Evolutionary conservation across 1,140 invertebrate genomes (phyloP), one percentile per base, ranked within the genome.

Genomic region (Platyura marginata): DNA sequence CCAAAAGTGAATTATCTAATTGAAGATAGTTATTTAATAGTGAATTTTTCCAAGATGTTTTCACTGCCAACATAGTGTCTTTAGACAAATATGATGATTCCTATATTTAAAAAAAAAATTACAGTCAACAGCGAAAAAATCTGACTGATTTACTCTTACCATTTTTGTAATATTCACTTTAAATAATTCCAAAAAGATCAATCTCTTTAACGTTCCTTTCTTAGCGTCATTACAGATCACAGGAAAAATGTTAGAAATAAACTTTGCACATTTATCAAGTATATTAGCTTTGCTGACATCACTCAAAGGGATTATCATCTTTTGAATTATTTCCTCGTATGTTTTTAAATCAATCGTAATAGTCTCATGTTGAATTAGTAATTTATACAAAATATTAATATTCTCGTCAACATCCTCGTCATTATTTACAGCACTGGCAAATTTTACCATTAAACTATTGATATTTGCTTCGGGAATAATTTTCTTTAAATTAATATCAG

Each of bases 21-120:
- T 51, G 44, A 4, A 56, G 58, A 34, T 61, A 53, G 16, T 56
- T 49, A 44, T 54, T 57, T 3, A 55, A 62, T 13, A 69, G 40
- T n/a, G 59, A 58, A 56, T 69, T 65, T 51, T 68, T 62, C 68
- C 68, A 70, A 25, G 65, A 64, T n/a, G 64, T 66, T 15, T 63
- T 66, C 4, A 67, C 53, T 51, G 70, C 66, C 59, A 61, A 66
- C 20, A 67, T 47, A 6, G 66, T 69, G 45, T 69, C 66, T 40
- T 40, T 21, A 21, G 38, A 13, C 21, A 9, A 38, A 18, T 21
- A n/a, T n/a, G n/a, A n/a, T n/a, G n/a, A n/a, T n/a, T n/a, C n/a
- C n/a, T n/a, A n/a, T n/a, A n/a, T n/a, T n/a, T n/a, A n/a, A n/a
- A n/a, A n/a, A n/a, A n/a, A n/a, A n/a, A n/a, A n/a, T n/a, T n/a